phyloP scores from a whole-genome alignment of 2,113 vertebrate species.

The Sebastes schlegelii region DNA sequence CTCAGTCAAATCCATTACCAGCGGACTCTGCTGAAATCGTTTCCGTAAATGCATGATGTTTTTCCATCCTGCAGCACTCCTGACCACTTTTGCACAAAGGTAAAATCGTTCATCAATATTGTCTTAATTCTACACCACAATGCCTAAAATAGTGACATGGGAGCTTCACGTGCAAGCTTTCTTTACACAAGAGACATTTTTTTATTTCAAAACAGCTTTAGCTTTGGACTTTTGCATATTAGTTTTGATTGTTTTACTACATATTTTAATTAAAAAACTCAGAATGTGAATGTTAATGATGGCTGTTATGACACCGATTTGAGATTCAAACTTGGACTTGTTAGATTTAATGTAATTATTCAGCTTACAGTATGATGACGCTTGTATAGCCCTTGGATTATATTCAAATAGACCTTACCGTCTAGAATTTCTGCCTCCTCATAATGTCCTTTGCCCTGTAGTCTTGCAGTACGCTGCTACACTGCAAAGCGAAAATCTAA shows the following conservation, averaged over 20 bases:
- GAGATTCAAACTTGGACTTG: slow-evolving; percentile 62
- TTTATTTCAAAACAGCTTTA: slow-evolving; percentile 67
- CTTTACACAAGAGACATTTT: slow-evolving; percentile 60
- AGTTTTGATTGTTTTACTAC: slow-evolving; percentile 81
- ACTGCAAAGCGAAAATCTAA: slow-evolving; percentile 76
- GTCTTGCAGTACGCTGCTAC: slow-evolving; percentile 63
- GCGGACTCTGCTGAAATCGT: slow-evolving; percentile 50
- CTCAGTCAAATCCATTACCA: slow-evolving; percentile 75
- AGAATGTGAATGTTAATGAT: slow-evolving; percentile 61
- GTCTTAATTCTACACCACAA: slow-evolving; percentile 59
- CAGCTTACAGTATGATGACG: slow-evolving; percentile 58
- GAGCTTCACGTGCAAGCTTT: slow-evolving; percentile 66
- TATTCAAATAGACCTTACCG: slow-evolving; percentile 71
- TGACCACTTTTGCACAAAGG: slow-evolving; percentile 58
- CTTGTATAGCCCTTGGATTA: slow-evolving; percentile 85
- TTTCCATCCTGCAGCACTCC: slow-evolving; percentile 49
- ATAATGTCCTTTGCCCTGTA: slow-evolving; percentile 48
- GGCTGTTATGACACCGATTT: slow-evolving; percentile 58
- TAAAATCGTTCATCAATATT: slow-evolving; percentile 50
- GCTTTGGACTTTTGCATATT: slow-evolving; percentile 84
- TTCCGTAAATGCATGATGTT: slow-evolving; percentile 58
- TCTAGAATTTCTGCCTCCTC: slow-evolving; percentile 54
- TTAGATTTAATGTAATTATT: slow-evolving; percentile 65
- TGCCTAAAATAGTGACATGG: slow-evolving; percentile 62
- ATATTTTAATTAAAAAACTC: slow-evolving; percentile 56